Evolutionary conservation across 2,113 vertebrate genomes (phyloP).

Genomic region (Heloderma charlesbogerti): DNA sequence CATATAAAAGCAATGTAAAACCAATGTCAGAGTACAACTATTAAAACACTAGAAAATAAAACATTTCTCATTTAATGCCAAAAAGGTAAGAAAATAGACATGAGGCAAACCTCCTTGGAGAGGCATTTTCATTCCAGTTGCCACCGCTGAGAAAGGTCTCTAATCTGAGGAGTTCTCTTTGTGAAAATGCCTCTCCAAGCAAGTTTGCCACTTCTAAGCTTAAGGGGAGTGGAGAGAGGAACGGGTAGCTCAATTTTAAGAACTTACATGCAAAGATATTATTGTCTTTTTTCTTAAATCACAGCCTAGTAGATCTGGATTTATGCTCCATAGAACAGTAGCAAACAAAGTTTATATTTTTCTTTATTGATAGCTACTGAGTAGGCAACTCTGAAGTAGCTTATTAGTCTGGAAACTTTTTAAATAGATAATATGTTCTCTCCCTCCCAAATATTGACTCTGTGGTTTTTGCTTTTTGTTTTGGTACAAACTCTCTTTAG

Average conservation of each 20-base stretch:
- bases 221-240: neutral
- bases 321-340: neutral
- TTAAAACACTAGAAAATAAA: too few species aligned
- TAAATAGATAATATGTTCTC: neutral
- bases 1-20: too few species aligned
- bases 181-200: too few species aligned
- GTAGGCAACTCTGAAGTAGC: neutral
- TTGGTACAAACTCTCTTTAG: constrained; percentile 25
- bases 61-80: too few species aligned
- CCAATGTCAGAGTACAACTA: too few species aligned
- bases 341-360: neutral
- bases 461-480: constrained; percentile 43
- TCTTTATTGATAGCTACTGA: neutral
- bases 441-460: constrained; percentile 23
- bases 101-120: too few species aligned
- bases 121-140: neutral
- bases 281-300: neutral
- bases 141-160: neutral
- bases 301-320: neutral
- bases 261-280: neutral
- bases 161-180: neutral
- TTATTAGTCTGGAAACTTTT: neutral
- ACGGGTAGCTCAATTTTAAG: neutral
- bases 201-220: neutral
- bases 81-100: too few species aligned